Evolutionary conservation across 1,140 invertebrate genomes (phyloP), one percentile per base, ranked within the genome.

Genomic region (Oreohelix idahoensis): DNA sequence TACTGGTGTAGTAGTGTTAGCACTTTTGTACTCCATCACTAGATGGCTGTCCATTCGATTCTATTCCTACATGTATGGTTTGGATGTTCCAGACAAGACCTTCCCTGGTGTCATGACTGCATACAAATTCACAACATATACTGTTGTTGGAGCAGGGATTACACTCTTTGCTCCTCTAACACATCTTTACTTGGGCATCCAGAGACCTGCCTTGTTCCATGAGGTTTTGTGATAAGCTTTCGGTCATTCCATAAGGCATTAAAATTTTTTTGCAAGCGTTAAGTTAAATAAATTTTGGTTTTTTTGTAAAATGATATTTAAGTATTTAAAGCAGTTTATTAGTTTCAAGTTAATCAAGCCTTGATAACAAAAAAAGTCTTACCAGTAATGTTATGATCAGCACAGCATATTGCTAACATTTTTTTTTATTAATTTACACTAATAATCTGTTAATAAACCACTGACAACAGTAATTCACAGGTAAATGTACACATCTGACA

Each of bases 191-290:
- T 91, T 97, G 38, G 94, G 94, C 74, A 96, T 98, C 83, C 96
- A 96, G 91, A 92, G 96, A 88, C 95, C 95, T 0, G 96, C 96
- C 2, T 97, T 96, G 93, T 97, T 96, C 88, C 96, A 96, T 8
- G 96, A 97, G 73, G 83, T 86, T 53, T 66, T 82, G 26, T 87
- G 49, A 84, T 73, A 2, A 32, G n/a, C 29, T 66, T 32, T 8
- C 32, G 8, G 5, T 66, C 63, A 66, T 66, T 29, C 17, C 63
- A 66, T 66, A 5, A 29, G 0, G 11, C 32, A 32, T 66, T 32
- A n/a, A n/a, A n/a, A n/a, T n/a, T n/a, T n/a, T n/a, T n/a, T n/a
- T n/a, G n/a, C n/a, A n/a, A n/a, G n/a, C n/a, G n/a, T n/a, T n/a
- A n/a, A n/a, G n/a, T n/a, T n/a, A n/a, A n/a, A n/a, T n/a, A n/a